Evolutionary conservation across 2,888 invertebrate genomes (phyloP), one percentile per base, ranked within the genome.

Genomic region (Hipparchia semele): DNA sequence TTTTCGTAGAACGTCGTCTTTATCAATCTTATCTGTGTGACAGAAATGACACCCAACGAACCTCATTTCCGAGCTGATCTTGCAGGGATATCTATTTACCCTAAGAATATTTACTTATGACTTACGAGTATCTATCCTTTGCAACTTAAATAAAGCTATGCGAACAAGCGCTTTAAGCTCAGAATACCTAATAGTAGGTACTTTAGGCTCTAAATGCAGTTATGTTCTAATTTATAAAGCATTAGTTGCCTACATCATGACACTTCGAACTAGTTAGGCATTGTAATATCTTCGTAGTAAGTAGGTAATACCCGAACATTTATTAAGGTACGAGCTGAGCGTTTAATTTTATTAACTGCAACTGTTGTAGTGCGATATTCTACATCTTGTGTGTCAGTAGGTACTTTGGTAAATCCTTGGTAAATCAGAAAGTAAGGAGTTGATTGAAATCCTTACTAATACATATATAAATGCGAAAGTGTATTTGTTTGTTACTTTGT

Each of bases 271-370:
- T 58, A 8, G 8, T 10, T n/a, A 45, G n/a, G n/a, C 6, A 61
- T 12, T 12, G 6, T 45, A 60, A 12, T 6, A 39, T 61, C 60
- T 60, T 23, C 23, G 23, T 45, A 61, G 60, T 12, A n/a, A 45
- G 12, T 61, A 49, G 49, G 6, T 49, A 39, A 61, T n/a, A 12
- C 60, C 12, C 6, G 45, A 45, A 39, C 60, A 61, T 61, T 45
- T 61, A 45, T 61, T 45, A 45, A 61, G 39, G 12, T 61, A 45
- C 12, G 45, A 45, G 60, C 60, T 61, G 12, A 61, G 60, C 12
- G 60, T 45, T 61, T 61, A 61, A 61, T 61, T 45, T 61, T 61
- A 45, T 61, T 61, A 58, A 45, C 45, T 12, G 6, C 6, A 39
- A 59, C 39, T 61, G 60, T 45, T 45, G 45, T 45, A 33, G 12